Base-by-base conservation (phyloP, 2,888 invertebrate genomes). In the Drosophila quinaria region DNA sequence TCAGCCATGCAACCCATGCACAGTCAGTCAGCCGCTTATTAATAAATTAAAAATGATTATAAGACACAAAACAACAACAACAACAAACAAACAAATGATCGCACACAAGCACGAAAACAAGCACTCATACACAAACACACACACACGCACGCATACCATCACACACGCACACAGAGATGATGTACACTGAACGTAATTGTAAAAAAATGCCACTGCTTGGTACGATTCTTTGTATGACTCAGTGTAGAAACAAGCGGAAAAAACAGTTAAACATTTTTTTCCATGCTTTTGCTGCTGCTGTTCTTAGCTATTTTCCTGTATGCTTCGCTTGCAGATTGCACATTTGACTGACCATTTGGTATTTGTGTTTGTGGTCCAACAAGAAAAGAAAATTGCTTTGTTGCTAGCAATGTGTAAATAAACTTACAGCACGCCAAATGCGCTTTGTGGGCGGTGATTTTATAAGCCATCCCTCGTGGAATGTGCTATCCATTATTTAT, bases 401-500 rank as follows among this genome's bases (percentile, higher is more conserved):
- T 56, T 52, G 41, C 49, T 42, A 61, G 42, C 37, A 35, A 39
- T 55, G 44, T 11, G 33, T 49, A 47, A 62, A 51, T 25, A 46
- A 95, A 95, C 97, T 96, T 94, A 98, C 98, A 93, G 98, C 97
- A 95, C 97, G 95, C 96, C 97, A 98, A 91, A 97, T 96, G 87
- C 97, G 95, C 94, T 97, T 98, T 67, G 97, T 96, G 69, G 98
- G 98, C 84, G 98, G 98, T 68, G 98, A 98, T 94, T 98, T 98
- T 71, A 97, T 97, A 89, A 98, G 94, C 98, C 98, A 98, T 76
- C 98, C 98, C 93, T 97, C 97, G 92, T 96, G 96, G 69, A 85
- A 85, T 76, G 86, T 86, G 72, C 84, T 81, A 78, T 85, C 84
- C 84, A 86, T 85, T 47, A 58, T 71, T 50, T 62, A 49, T 42